Base-by-base conservation (phyloP, 1,140 invertebrate genomes). In the Tetramorium alpestre region DNA sequence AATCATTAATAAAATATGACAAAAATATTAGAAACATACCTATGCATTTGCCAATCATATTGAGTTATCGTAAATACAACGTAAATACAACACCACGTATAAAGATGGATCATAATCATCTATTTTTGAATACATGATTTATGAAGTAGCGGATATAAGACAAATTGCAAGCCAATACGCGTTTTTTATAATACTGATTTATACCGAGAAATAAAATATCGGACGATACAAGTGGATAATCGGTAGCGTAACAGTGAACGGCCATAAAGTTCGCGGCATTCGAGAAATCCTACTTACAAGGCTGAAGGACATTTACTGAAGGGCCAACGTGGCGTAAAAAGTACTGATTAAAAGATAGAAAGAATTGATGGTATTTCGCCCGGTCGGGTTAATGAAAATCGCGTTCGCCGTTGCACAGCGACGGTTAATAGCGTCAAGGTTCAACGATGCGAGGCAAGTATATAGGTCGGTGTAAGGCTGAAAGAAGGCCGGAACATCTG, bases 391-490 rank as follows among this genome's bases (percentile, higher is more conserved):
- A 84, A 84, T 84, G 80, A 84, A 84, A 84, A 84, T 84, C 41
- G 69, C 69, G 44, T 67, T 84, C 28, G 56, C 54, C 80, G 41
- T 67, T 25, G 54, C 41, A 49, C 49, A 84, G 44, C 56, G 54
- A 13, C 69, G 69, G 69, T 44, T 84, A 84, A 84, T 84, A 62
- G 54, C 80, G 47, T 75, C 80, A 84, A 84, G 80, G 56, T 84
- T 84, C 80, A 84, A 84, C 80, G 80, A 75, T 84, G 80, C 69
- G 69, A 73, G 54, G 41, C 69, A 60, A 62, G 28, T 84, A 84
- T 73, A 75, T 84, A 84, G 80, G 69, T 84, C 56, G 80, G n/a
- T 60, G 13, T 75, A 84, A 73, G 80, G 33, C 62, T 38, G 25
- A 78, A 64, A 80, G 62, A 75, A 75, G 77, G 18, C 54, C 38